A percentile compares a stretch with the other conserved stretches of the same genome.
phyloP scores from a whole-genome alignment of 1,140 invertebrate genomes.

The Batillaria attramentaria region DNA sequence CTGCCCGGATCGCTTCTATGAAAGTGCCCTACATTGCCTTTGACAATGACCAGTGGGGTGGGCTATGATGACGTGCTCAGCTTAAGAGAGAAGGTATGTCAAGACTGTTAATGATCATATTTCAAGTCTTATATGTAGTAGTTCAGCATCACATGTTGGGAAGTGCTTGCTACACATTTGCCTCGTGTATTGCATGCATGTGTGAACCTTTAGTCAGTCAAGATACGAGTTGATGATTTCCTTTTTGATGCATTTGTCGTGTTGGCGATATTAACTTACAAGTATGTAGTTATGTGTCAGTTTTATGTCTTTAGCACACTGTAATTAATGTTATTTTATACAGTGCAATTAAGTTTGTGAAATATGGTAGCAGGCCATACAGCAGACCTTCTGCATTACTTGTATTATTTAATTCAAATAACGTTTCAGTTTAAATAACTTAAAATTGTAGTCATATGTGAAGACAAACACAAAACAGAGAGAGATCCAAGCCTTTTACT shows the following conservation, averaged over 20 bases:
- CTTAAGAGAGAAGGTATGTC: conserved; percentile 79
- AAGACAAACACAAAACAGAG: not conserved
- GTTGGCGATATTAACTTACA: not conserved
- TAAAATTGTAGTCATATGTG: not conserved
- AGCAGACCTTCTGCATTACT: not conserved
- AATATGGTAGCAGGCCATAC: not conserved
- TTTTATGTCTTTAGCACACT: too few species aligned
- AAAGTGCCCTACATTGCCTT: conserved; percentile 82
- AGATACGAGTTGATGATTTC: not conserved
- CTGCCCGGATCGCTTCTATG: conserved; percentile 71
- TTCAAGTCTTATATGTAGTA: not conserved
- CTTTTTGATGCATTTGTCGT: not conserved
- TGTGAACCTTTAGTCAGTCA: not conserved
- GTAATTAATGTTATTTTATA: not conserved
- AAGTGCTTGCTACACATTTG: not conserved
- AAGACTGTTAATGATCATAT: not conserved
- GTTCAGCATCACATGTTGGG: not conserved
- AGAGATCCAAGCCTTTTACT: not conserved
- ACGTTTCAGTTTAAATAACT: not conserved
- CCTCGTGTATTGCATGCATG: not conserved
- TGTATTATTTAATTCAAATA: not conserved
- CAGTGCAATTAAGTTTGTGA: not conserved
- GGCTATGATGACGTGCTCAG: conserved; percentile 88
- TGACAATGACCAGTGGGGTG: conserved; percentile 87
- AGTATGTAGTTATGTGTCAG: too few species aligned